Conservation (phyloP, 2,113 vertebrate species). For the Sialia sialis region DNA sequence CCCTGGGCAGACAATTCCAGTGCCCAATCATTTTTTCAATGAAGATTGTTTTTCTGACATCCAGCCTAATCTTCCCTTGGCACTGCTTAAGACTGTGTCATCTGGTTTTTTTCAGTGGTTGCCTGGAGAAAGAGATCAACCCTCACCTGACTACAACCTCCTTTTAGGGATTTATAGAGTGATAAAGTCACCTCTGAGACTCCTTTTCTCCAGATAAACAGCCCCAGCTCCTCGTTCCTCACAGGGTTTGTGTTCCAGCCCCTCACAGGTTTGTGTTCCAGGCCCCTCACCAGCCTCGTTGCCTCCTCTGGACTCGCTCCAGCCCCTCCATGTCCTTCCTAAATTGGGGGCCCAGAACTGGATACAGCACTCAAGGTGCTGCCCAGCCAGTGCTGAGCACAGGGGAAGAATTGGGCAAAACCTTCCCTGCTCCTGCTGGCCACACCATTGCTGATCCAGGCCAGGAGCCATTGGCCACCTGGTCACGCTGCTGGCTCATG, state of each 20-base stretch:
- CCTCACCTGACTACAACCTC: background rate
- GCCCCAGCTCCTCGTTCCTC: background rate
- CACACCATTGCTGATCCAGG: background rate
- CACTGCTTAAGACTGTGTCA: background rate
- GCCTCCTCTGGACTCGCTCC: background rate
- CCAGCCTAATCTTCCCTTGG: too few relatives aligned
- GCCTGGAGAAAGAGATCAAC: background rate
- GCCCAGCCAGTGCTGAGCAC: fast-evolving
- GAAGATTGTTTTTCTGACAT: background rate
- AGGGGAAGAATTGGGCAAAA: fast-evolving
- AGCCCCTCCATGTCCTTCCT: background rate
- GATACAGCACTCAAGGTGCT: background rate
- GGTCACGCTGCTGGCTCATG: background rate
- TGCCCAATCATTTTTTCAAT: background rate
- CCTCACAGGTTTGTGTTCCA: background rate
- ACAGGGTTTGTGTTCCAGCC: background rate
- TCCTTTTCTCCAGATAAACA: background rate
- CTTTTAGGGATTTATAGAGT: background rate
- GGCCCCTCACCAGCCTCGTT: background rate
- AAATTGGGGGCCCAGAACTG: background rate
- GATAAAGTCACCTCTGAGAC: fast-evolving
- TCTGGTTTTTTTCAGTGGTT: background rate
- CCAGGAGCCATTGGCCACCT: background rate
- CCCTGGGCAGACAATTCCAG: fast-evolving
- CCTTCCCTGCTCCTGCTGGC: background rate